Percentiles rank a stretch among this genome's conserved stretches.
Conservation (phyloP, 2,888 invertebrate genomes). For the Dione juno region DNA sequence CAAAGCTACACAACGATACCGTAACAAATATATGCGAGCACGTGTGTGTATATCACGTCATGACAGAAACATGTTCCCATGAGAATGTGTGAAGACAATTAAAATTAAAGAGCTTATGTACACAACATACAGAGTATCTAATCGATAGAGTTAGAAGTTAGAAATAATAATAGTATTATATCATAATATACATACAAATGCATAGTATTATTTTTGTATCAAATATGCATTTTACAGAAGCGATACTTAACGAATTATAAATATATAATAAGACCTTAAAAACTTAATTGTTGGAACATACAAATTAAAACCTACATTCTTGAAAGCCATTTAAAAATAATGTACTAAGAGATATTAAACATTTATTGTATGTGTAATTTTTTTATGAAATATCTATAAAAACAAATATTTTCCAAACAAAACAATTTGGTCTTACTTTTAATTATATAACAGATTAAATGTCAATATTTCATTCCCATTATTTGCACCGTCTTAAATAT, state of each 20-base stretch:
- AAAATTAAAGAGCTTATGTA: neutral
- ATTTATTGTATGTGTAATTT: neutral
- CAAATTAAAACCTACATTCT: neutral
- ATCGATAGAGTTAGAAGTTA: too few relatives aligned
- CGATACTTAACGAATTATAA: neutral
- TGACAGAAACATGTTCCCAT: neutral
- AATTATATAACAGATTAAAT: constrained; percentile 8
- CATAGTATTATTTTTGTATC: too few relatives aligned
- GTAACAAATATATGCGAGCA: neutral
- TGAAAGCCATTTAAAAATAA: too few relatives aligned
- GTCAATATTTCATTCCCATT: constrained; percentile 23
- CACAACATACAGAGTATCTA: too few relatives aligned
- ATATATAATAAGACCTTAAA: neutral
- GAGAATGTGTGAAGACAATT: constrained; percentile 1
- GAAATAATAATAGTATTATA: too few relatives aligned
- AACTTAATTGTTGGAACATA: neutral
- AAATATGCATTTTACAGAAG: neutral
- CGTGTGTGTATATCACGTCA: neutral
- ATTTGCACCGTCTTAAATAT: constrained; percentile 16
- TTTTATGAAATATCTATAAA: neutral
- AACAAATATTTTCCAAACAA: neutral
- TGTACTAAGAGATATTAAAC: too few relatives aligned
- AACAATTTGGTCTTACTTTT: neutral
- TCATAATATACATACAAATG: too few relatives aligned
- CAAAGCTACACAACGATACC: constrained; percentile 1